Evolutionary conservation across 2,113 vertebrate genomes (phyloP).

Genomic region (Dolichotis patagonum): DNA sequence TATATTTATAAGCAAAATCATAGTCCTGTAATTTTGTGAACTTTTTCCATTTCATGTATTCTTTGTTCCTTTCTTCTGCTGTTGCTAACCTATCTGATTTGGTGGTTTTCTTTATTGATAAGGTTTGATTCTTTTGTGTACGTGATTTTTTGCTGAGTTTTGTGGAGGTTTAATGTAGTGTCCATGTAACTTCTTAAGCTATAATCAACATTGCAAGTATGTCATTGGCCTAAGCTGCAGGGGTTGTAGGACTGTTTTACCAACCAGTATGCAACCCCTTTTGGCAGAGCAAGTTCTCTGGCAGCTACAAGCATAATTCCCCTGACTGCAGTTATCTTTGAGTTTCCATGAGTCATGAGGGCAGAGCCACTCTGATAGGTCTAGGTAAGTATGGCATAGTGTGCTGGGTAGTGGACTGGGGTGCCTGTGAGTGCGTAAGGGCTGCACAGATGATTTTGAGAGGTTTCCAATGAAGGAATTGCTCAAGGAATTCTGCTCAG

Average conservation of each 20-base stretch:
- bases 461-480: neutral
- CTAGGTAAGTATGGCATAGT: neutral
- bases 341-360: neutral
- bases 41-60: neutral
- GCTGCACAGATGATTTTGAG: neutral
- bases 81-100: neutral
- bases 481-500: neutral
- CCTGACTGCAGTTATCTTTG: neutral
- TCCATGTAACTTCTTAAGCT: neutral
- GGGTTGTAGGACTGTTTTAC: neutral
- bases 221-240: neutral
- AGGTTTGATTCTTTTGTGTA: neutral
- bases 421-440: neutral
- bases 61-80: neutral
- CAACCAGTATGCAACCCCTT: neutral
- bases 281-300: neutral
- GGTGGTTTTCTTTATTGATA: neutral
- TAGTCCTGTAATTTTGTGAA: neutral
- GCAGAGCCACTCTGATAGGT: neutral
- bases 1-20: neutral
- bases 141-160: neutral
- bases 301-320: neutral
- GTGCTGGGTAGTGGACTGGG: neutral
- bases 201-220: neutral
- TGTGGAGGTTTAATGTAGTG: neutral